Conservation (phyloP, 2,113 vertebrate species). For the Aptenodytes forsteri region DNA sequence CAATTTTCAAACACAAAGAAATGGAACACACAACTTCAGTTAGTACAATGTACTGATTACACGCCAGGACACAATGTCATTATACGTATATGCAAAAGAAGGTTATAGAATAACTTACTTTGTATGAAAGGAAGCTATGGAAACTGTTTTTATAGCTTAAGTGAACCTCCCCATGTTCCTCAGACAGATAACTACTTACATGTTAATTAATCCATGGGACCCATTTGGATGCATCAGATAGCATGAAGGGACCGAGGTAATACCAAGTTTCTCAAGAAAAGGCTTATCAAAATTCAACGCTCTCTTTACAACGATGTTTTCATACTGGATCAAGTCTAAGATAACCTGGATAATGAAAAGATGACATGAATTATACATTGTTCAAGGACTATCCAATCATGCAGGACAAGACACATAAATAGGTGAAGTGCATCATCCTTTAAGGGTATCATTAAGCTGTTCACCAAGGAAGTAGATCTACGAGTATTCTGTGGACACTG, state of each 20-base stretch:
- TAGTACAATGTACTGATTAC: background rate
- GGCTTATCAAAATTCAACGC: conserved; percentile 74
- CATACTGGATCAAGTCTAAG: conserved; percentile 86
- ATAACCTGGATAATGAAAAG: conserved; percentile 79
- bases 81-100: background rate
- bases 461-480: background rate
- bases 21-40: background rate
- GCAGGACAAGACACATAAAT: background rate
- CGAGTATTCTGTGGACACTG: fast-evolving
- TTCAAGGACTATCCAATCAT: background rate
- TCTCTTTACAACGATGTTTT: conserved; percentile 82
- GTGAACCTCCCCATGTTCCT: background rate
- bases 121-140: background rate
- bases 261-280: conserved; percentile 80
- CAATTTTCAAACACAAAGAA: background rate
- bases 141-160: background rate
- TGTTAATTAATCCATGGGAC: conserved; percentile 76
- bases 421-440: background rate
- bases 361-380: background rate
- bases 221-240: conserved; percentile 88
- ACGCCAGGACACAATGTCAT: background rate
- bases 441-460: background rate
- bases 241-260: conserved; percentile 78
- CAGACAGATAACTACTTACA: conserved; percentile 73
- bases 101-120: background rate